These are phyloP conservation scores for Lasiommata megera DNA, from an alignment of 2,888 invertebrate genomes.

Conservation along the genomic window DNA sequence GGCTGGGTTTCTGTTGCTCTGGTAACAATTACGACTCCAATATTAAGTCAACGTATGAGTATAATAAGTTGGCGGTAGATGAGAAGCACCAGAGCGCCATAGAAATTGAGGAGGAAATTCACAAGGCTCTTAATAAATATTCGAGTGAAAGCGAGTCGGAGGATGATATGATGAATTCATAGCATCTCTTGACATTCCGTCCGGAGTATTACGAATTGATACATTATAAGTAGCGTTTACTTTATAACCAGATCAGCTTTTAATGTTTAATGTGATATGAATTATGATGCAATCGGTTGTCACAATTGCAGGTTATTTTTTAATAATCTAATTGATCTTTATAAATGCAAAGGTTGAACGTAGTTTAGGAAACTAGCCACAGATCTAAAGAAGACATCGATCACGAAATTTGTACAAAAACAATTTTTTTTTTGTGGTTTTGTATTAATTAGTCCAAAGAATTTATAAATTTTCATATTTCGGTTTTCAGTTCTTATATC, in stretches of 20 bases:
- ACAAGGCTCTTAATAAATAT: constrained; percentile 58
- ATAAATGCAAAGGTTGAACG: background rate
- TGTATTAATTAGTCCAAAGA: constrained; percentile 43
- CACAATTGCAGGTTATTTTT: constrained; percentile 52
- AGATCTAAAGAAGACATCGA: background rate
- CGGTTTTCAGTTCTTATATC: constrained; percentile 19
- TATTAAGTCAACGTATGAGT: constrained; percentile 48
- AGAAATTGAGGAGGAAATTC: constrained; percentile 70
- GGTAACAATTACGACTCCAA: constrained; percentile 58
- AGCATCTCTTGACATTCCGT: constrained; percentile 53
- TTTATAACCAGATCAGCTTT: constrained; percentile 47
- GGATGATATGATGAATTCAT: constrained; percentile 67
- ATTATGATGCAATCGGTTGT: constrained; percentile 48
- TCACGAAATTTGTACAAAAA: constrained; percentile 19
- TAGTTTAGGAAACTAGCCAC: background rate
- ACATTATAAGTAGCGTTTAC: constrained; percentile 40
- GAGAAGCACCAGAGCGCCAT: constrained; percentile 63
- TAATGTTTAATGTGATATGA: no score
- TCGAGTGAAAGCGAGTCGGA: constrained; percentile 69
- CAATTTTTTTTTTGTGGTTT: constrained; percentile 21
- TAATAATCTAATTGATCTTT: background rate
- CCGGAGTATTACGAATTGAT: constrained; percentile 54
- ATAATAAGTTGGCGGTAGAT: constrained; percentile 66
- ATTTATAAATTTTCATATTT: constrained; percentile 30
- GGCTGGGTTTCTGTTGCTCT: constrained; percentile 43